Evolutionary conservation across 2,888 invertebrate species (phyloP).

Genomic region (Melangyna quadrimaculata): DNA sequence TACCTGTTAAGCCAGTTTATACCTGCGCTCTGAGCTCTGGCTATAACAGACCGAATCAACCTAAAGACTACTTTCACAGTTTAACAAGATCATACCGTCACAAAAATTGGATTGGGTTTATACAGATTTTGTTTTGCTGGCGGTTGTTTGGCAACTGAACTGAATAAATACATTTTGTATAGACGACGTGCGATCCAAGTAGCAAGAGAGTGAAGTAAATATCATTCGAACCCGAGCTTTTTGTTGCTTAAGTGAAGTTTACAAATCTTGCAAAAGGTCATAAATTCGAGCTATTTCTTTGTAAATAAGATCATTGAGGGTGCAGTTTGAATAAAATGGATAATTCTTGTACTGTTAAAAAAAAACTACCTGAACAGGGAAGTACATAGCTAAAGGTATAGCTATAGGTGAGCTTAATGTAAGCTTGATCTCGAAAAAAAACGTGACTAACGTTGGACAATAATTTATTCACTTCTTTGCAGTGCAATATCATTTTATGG

Average conservation of each 20-base stretch:
- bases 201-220: background rate
- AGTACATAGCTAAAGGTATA: background rate
- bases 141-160: background rate
- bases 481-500: background rate
- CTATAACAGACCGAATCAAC: slow-evolving; percentile 11
- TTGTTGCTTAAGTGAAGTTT: background rate
- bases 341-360: background rate
- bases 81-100: slow-evolving; percentile 48
- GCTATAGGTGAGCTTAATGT: background rate
- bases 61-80: slow-evolving; percentile 63
- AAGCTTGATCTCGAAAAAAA: slow-evolving; percentile 22
- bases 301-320: slow-evolving; percentile 13
- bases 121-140: background rate
- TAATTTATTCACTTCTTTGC: background rate
- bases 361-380: slow-evolving; percentile 21
- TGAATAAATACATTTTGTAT: background rate
- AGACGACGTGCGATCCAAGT: background rate
- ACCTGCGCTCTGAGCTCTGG: slow-evolving; percentile 5
- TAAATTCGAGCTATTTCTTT: background rate
- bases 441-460: slow-evolving; percentile 9
- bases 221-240: background rate
- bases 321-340: slow-evolving; percentile 10
- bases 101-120: background rate
- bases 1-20: slow-evolving; percentile 57
- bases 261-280: slow-evolving; percentile 36